Base-by-base conservation (phyloP, 2,113 vertebrate species). In the Bucco capensis region DNA sequence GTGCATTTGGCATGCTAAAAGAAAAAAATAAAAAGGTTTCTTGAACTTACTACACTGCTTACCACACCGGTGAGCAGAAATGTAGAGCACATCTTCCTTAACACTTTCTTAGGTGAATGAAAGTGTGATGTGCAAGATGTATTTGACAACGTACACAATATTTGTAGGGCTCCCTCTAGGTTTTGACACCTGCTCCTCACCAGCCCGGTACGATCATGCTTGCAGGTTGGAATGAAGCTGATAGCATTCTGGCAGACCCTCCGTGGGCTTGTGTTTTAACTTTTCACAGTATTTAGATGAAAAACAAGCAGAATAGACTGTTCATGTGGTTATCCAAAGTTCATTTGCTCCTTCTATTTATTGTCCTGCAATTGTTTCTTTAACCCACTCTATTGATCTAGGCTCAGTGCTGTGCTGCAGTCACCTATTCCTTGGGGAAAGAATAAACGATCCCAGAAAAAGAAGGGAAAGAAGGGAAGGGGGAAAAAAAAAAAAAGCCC, bases 301-400 rank as follows among this genome's bases (percentile, higher is more conserved):
- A 95, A 89, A 92, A 61, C 1, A 17, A 91, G 6, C 15, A 60
- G 33, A 57, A 30, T 35, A 90, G 95, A 85, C 54, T 67, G n/a
- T 84, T 92, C 58, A 24, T 83, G 80, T 79, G 50, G 76, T 95
- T 85, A 91, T 83, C 74, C 58, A 95, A 95, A 94, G 61, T 94
- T 96, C 57, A 92, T 96, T 97, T 98, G 97, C 96, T 96, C 96
- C 97, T 96, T 97, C 97, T 97, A 89, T 97, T 98, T 97, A 97
- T 97, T 96, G 91, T 95, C 95, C 96, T 96, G 67, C 94, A 93
- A 94, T 93, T 96, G 92, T 96, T 98, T 97, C 97, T 98, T 97
- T 97, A 97, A 96, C 94, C 94, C 94, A 90, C 73, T 85, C 76
- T 97, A 98, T 98, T 97, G 98, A 98, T 97, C 97, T 92, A 73